Evolutionary conservation across 2,797 vertebrate species (phyloP).

Genomic region (Harpagifer antarcticus): DNA sequence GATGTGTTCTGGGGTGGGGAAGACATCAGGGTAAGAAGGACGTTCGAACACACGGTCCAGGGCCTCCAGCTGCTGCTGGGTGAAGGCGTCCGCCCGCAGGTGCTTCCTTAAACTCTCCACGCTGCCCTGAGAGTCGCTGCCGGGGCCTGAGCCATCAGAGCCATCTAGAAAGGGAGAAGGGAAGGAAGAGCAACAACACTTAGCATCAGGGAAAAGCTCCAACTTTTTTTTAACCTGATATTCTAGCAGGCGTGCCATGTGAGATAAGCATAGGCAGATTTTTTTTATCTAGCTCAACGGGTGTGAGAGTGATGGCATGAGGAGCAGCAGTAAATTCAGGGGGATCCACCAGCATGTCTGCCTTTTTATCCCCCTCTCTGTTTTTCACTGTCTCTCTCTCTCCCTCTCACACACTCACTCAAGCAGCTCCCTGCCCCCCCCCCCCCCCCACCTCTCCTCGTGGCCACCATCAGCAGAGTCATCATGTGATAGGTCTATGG

Average conservation of each 20-base stretch:
- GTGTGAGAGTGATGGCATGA: conserved; percentile 45
- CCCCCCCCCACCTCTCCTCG: conserved; percentile 51
- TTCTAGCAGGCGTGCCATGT: conserved; percentile 32
- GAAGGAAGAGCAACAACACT: conserved; percentile 19
- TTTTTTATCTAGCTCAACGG: conserved; percentile 17
- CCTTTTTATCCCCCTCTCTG: conserved; percentile 55
- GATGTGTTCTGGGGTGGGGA: conserved; percentile 98
- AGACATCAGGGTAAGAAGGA: conserved; percentile 98
- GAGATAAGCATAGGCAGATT: conserved; percentile 32
- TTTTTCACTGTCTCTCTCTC: conserved; percentile 2
- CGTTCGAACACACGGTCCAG: conserved; percentile 99
- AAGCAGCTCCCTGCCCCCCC: conserved; percentile 30
- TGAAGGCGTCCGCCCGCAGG: conserved; percentile 98
- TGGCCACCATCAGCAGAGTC: conserved; percentile 82
- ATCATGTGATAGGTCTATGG: conserved; percentile 86
- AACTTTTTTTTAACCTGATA: conserved; percentile 37
- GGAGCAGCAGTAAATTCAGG: conserved; percentile 56
- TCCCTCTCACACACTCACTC: conserved; percentile 37
- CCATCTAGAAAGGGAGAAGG: conserved; percentile 86
- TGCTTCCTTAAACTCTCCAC: conserved; percentile 99
- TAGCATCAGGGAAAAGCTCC: conserved; percentile 42
- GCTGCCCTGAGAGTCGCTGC: conserved; percentile 98
- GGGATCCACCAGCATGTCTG: conserved; percentile 54
- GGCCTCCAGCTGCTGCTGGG: conserved; percentile 99
- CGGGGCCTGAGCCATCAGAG: conserved; percentile 96